Base-by-base conservation (phyloP, 2,888 invertebrate species). In the Lithophane leautieri region DNA sequence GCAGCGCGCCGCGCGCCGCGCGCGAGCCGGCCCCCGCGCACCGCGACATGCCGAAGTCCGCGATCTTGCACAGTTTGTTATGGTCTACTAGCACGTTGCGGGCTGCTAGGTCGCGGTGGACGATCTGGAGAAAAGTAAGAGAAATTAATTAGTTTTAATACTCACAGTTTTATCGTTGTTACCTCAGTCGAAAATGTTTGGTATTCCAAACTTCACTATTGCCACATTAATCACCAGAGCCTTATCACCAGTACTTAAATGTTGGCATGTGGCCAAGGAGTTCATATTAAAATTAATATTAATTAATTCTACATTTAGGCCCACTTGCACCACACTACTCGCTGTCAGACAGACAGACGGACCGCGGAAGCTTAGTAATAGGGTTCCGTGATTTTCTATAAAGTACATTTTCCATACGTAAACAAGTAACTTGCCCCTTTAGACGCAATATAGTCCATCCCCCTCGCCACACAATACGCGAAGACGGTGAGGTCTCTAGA, bases 41-140 rank as follows among this genome's bases (percentile, higher is more conserved):
- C 74, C 98, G 97, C 19, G 98, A 98, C 97, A 98, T 98, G 76
- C 98, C 98, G 93, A 98, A 98, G 96, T 98, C 98, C 4, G 98
- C 98, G 83, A 98, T 98, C 96, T 98, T 98, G 94, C 98, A 98
- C 78, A 98, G 97, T 92, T 98, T 98, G 94, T 98, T 98, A 94
- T 98, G 98, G 92, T 98, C 98, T 9, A 98, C 97, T 22, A 98
- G 95, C 28, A 98, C 97, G 93, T 98, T 98, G 71, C 98, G 97
- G 0, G 98, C 98, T 0, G 98, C 98, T 70, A 98, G 94, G 94
- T 98, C 98, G 22, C 98, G 97, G 93, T 98, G 98, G 22, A 98
- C 98, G 87, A 98, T 98, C 98, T 98, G 95, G 2, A 19, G 6
- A 44, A 19, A 34, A 60, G 34, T 19, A 11, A 28, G 8, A 16